A percentile compares a stretch with the other conserved stretches of the same genome.
These are phyloP conservation scores for Eumeta japonica DNA, from an alignment of 1,140 invertebrate species.

Conservation along the genomic window DNA sequence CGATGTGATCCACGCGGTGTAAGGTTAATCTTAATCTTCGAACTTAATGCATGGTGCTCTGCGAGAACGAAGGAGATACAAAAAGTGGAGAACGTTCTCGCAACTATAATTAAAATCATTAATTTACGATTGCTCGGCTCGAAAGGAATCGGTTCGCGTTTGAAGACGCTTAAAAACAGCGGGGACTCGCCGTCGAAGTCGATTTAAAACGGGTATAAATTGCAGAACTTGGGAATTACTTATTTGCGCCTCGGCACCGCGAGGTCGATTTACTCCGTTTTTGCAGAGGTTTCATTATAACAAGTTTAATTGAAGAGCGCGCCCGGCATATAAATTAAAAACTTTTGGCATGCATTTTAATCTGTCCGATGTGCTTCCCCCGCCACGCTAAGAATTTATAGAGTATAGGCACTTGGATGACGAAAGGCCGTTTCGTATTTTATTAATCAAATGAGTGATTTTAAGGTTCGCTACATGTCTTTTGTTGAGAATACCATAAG, in stretches of 20 bases:
- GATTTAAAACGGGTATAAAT: conserved; percentile 43
- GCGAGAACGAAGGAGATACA: too few relatives aligned
- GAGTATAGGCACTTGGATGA: too few relatives aligned
- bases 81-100: too few relatives aligned
- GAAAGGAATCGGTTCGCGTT: background rate
- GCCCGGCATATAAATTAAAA: conserved; percentile 51
- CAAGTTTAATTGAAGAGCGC: conserved; percentile 51
- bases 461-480: conserved; percentile 26
- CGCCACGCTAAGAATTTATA: conserved; percentile 32
- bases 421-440: too few relatives aligned
- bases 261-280: conserved; percentile 42
- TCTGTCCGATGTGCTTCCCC: conserved; percentile 39
- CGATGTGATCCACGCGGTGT: too few relatives aligned
- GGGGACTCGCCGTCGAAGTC: conserved; percentile 27
- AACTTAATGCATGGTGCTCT: too few relatives aligned
- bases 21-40: too few relatives aligned
- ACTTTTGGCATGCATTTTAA: conserved; percentile 52
- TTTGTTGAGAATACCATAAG: conserved; percentile 4
- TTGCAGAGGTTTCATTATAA: conserved; percentile 48
- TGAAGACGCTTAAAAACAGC: background rate
- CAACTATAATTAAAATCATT: too few relatives aligned
- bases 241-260: conserved; percentile 36
- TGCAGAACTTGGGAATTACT: conserved; percentile 42
- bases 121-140: too few relatives aligned
- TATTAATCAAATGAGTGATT: conserved; percentile 42